Evolutionary conservation across 2,113 vertebrate genomes (phyloP), one percentile per base, ranked within the genome.

Genomic region (Salvelinus sp.): DNA sequence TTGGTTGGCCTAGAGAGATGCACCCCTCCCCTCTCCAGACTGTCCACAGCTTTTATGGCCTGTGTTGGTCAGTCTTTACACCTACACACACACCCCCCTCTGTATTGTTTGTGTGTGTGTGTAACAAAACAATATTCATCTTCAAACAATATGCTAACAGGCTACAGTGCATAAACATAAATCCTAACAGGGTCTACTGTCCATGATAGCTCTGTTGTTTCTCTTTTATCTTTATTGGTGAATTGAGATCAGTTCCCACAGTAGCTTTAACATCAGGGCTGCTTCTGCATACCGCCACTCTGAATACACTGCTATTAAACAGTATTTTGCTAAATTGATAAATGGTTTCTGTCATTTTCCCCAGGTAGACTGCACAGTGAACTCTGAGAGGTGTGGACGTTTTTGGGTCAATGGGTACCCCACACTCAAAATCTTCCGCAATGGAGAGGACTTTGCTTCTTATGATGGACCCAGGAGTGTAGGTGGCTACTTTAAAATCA

Each of bases 351-450:
- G 58, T 22, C 18, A 6, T 72, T 38, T 9, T 14, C 1, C 38
- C 20, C 65, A 89, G 88, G 82, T 89, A 13, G 88, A 89, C 70
- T 89, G 88, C 77, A 86, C 83, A 6, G 76, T 47, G 13, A 86
- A 86, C 78, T 70, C 86, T 2, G 80, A 89, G 73, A 85, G 76
- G 0, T 89, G 88, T 65, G 65, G 75, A 22, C 76, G 58, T 20
- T 89, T 80, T 72, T 82, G 84, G 18, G 84, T 89, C 27, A 84
- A 76, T 70, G 84, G 83, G 14, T 87, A 89, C 72, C 88, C 88
- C 47, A 87, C 86, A 6, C 82, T 87, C 14, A 89, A 87, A 76
- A 86, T 87, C 74, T 89, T 87, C 44, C 70, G 74, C 7, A 86
- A 70, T 28, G 80, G 88, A n/a, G 80, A 82, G 50, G 84, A 83